Base-by-base conservation (phyloP, 2,113 vertebrate genomes). In the Ailuropoda melanoleuca region DNA sequence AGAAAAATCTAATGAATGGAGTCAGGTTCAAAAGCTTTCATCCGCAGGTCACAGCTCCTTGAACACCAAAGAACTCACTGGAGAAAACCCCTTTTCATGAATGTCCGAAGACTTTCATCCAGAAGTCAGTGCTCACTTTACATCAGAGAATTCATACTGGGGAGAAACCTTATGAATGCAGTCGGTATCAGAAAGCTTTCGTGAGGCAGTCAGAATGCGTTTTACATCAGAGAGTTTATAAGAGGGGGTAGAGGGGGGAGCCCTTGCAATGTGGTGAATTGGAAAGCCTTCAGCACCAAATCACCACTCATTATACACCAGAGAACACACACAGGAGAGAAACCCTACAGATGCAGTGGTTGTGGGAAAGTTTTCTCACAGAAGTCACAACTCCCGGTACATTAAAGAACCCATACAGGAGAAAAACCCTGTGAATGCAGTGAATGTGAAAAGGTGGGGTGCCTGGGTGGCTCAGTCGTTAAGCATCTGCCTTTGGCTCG, bases 351-450 rank as follows among this genome's bases (percentile, higher is more conserved):
- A 62, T 97, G 93, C 29, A 74, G 72, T 12, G 93, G 93, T 31
- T 97, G 97, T 43, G 85, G 95, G 87, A 97, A 96, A 17, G 74
- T 92, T 70, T 98, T 98, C 68, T 96, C 90, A 37, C 88, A 95
- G 68, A 97, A 95, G 34, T 95, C 97, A 0, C 95, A 96, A 19
- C 96, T 98, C 39, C 75, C 91, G 23, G 60, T 92, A 56, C 95
- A 97, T 23, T 88, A 93, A 87, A 97, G 97, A 55, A 97, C 92
- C 91, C 97, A 97, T 62, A 97, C 95, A 0, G 92, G 86, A 17
- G 95, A 98, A 83, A 95, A 97, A n/a, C 96, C 96, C 0, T 96
- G 94, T 43, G 92, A 93, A 78, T 97, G 97, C 29, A 19, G 86
- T 9, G 14, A 93, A 8, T 97, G 96, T 23, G 94, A 93, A 24